Evolutionary conservation across 2,797 vertebrate genomes (phyloP).

Genomic region (Miichthys miiuy): DNA sequence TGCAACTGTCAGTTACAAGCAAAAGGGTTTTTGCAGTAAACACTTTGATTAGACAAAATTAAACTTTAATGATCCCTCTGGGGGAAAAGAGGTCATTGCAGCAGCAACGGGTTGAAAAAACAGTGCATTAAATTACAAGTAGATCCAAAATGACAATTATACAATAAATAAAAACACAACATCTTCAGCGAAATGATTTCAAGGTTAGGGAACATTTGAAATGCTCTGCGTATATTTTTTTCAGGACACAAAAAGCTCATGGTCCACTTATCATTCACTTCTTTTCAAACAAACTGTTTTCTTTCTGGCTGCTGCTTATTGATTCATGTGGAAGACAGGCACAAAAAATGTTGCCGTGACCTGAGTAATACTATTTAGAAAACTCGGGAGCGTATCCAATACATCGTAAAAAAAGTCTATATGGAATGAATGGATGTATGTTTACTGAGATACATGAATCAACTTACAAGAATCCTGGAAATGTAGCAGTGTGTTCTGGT

Average conservation of each 20-base stretch:
- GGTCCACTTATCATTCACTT: slow-evolving; percentile 52
- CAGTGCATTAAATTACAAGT: slow-evolving; percentile 53
- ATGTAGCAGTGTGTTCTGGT: slow-evolving; percentile 54
- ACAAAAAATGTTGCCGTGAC: slow-evolving; percentile 38
- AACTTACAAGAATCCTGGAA: slow-evolving; percentile 53
- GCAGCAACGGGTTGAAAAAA: slow-evolving; percentile 59
- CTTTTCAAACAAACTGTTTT: slow-evolving; percentile 48
- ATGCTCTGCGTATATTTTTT: slow-evolving; percentile 48
- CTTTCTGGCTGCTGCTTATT: slow-evolving; percentile 39
- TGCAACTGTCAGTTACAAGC: slow-evolving; percentile 50
- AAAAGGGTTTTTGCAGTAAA: slow-evolving; percentile 20
- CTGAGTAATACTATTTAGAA: slow-evolving; percentile 38
- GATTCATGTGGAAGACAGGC: slow-evolving; percentile 27
- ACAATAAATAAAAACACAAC: slow-evolving; percentile 26
- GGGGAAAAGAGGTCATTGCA: slow-evolving; percentile 68
- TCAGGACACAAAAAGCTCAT: slow-evolving; percentile 57
- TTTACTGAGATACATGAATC: slow-evolving; percentile 55
- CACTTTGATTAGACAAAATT: slow-evolving; percentile 72
- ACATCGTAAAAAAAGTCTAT: slow-evolving; percentile 31
- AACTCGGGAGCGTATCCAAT: slow-evolving; percentile 15
- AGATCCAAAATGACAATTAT: slow-evolving; percentile 35
- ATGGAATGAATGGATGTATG: slow-evolving; percentile 31
- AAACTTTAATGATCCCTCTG: slow-evolving; percentile 69
- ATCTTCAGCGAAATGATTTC: slow-evolving; percentile 16
- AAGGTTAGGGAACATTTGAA: slow-evolving; percentile 35